Evolutionary conservation across 2,113 vertebrate species (phyloP).

Genomic region (Hiodon tergisus): DNA sequence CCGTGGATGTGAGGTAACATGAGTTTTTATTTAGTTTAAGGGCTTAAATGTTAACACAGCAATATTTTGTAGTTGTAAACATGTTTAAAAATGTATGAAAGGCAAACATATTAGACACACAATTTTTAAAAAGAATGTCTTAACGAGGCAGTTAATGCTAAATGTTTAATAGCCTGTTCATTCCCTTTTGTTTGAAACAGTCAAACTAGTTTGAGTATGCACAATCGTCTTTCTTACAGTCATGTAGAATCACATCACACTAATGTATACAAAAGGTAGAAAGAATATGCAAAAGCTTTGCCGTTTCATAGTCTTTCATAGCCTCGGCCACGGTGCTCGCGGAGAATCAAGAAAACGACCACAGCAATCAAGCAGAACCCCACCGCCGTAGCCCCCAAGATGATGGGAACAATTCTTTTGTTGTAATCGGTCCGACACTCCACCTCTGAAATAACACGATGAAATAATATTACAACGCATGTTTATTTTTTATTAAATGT

Average conservation of each 20-base stretch:
- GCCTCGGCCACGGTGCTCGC: conserved; percentile 55
- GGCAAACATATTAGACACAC: too few species aligned
- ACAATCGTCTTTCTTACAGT: too few species aligned
- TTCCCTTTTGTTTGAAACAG: too few species aligned
- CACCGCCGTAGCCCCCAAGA: conserved; percentile 56
- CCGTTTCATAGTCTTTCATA: conserved; percentile 58
- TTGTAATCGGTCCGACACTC: conserved; percentile 75
- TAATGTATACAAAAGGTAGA: not conserved
- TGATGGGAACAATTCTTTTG: conserved; percentile 57
- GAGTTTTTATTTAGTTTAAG: too few species aligned
- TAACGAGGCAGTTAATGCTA: too few species aligned
- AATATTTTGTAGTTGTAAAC: too few species aligned
- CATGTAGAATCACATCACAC: not conserved
- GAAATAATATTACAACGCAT: not conserved
- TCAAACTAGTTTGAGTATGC: too few species aligned
- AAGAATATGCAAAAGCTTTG: not conserved
- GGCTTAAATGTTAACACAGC: too few species aligned
- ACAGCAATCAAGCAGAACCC: conserved; percentile 62
- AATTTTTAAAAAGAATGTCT: too few species aligned
- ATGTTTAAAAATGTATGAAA: too few species aligned
- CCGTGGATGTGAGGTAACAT: too few species aligned
- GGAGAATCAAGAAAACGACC: conserved; percentile 62
- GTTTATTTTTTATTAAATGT: not conserved
- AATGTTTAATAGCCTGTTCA: too few species aligned
- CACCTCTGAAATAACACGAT: conserved; percentile 62